A percentile compares a stretch with the other conserved stretches of the same genome.
Evolutionary conservation across 2,113 vertebrate species (phyloP).

Genomic region (Rousettus leschenaultii): DNA sequence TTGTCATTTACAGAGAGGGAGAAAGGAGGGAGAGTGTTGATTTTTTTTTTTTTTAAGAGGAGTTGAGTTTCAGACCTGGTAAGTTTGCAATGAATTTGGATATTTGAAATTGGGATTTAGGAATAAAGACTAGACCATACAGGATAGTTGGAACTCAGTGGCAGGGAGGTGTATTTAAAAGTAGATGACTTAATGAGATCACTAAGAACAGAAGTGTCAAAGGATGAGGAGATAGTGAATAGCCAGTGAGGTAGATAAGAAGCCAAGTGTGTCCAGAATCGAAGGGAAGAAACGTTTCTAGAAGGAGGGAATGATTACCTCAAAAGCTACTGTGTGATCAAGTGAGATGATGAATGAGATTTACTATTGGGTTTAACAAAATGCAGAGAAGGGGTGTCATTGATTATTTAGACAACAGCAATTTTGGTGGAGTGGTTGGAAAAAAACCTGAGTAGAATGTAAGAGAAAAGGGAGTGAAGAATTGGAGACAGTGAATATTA

Average conservation of each 20-base stretch:
- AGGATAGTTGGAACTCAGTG: not conserved
- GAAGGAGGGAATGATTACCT: not conserved
- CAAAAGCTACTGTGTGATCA: not conserved
- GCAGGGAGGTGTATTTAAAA: not conserved
- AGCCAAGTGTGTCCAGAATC: not conserved
- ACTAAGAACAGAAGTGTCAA: not conserved
- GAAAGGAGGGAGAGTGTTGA: not conserved
- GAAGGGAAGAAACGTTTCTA: not conserved
- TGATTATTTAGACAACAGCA: not conserved
- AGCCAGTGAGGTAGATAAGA: not conserved
- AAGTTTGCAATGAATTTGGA: not conserved
- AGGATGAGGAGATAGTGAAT: not conserved
- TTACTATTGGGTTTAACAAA: not conserved
- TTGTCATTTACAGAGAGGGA: not conserved
- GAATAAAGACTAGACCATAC: not conserved
- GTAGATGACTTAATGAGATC: not conserved
- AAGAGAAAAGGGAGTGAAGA: not conserved
- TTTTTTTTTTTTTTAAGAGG: not conserved
- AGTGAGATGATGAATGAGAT: not conserved
- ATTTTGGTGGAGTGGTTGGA: not conserved
- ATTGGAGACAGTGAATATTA: not conserved
- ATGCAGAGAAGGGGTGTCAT: not conserved
- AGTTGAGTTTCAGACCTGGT: not conserved
- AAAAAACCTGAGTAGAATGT: not conserved
- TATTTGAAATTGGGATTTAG: not conserved